These are phyloP conservation scores for Sinocyclocheilus anshuiensis DNA, from an alignment of 2,113 vertebrate species.

Conservation along the genomic window DNA sequence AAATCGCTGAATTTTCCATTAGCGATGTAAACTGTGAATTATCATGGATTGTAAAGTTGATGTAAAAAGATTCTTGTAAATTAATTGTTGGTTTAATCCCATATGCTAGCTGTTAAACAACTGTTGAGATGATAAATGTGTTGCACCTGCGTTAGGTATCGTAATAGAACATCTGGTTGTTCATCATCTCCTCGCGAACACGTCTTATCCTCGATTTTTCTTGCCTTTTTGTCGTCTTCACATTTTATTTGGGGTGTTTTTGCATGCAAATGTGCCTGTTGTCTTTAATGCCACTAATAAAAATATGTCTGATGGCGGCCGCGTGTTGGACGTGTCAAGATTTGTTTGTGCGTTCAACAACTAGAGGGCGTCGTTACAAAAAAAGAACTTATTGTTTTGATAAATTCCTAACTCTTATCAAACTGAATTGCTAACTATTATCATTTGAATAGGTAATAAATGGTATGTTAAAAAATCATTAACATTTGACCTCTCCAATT, in stretches of 20 bases:
- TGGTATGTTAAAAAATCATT: neutral
- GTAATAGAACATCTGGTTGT: slow-evolving; percentile 5
- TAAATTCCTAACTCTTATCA: neutral
- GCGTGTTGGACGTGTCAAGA: neutral
- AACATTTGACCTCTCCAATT: neutral
- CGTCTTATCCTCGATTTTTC: neutral
- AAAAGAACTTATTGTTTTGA: neutral
- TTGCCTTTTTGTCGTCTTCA: neutral
- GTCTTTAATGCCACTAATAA: neutral
- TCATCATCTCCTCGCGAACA: neutral
- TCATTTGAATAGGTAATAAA: neutral
- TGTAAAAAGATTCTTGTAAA: neutral
- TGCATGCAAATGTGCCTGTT: neutral
- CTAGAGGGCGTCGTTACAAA: neutral
- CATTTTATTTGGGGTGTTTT: neutral
- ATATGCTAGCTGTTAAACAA: neutral
- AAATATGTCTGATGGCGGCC: neutral
- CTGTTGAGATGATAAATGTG: neutral
- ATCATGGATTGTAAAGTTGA: neutral
- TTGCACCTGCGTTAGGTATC: neutral
- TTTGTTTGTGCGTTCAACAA: neutral
- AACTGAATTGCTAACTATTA: neutral
- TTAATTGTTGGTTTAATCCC: neutral
- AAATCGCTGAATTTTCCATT: neutral
- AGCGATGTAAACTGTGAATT: neutral